Conservation (phyloP, 2,888 invertebrate genomes). For the Cephus pygmeus region DNA sequence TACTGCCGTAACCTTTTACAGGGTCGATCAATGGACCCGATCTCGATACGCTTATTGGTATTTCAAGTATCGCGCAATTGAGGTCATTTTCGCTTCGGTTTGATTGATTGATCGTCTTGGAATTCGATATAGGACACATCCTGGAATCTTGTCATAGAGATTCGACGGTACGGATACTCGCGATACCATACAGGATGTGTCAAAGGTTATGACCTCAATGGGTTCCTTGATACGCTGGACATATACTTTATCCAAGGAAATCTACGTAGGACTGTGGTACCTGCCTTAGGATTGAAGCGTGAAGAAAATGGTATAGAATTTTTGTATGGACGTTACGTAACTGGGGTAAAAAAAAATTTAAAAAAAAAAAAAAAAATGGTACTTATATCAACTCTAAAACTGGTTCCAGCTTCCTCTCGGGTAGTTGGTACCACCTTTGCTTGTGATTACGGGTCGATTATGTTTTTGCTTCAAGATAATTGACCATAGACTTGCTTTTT, state of each 20-base stretch:
- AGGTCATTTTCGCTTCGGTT: neutral
- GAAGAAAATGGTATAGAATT: neutral
- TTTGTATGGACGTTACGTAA: neutral
- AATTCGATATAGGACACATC: neutral
- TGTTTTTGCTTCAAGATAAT: conserved; percentile 19
- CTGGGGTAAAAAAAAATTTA: neutral
- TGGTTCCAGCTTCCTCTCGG: neutral
- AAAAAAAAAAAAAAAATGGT: neutral
- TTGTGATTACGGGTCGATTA: conserved; percentile 15
- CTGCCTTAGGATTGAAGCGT: neutral
- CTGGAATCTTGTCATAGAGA: neutral
- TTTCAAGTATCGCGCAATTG: conserved; percentile 5
- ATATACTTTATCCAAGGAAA: neutral
- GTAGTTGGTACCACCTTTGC: neutral
- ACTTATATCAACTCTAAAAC: neutral
- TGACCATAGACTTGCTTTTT: conserved; percentile 9
- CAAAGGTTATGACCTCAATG: neutral
- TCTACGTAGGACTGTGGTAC: neutral
- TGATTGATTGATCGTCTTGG: neutral
- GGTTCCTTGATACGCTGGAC: neutral
- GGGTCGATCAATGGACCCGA: conserved; percentile 8
- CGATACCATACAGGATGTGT: neutral
- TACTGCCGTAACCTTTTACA: neutral
- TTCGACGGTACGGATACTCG: neutral
- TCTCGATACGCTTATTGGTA: conserved; percentile 5